Evolutionary conservation across 2,113 vertebrate species (phyloP).

Genomic region (Rattus norvegicus): GRCr8 NC_086023.1:40708501-40709000

Average conservation of each 20-base stretch:
- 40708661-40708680: neutral
- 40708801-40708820: neutral
- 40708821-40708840: neutral
- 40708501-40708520: too few species aligned
- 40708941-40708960: neutral
- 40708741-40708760: neutral
- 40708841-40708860: neutral
- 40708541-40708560: too few species aligned
- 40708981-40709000: neutral
- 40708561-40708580: too few species aligned
- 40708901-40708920: conserved; percentile 15
- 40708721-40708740: neutral
- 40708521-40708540: too few species aligned
- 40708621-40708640: neutral
- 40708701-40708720: neutral
- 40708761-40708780: neutral
- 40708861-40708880: neutral
- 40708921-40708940: neutral
- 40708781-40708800: neutral
- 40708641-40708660: neutral
- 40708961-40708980: neutral
- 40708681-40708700: neutral
- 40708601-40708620: neutral
- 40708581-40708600: neutral
- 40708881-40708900: neutral